Evolutionary conservation across 2,888 invertebrate genomes (phyloP), one percentile per base, ranked within the genome.

Genomic region (Achlya flavicornis): DNA sequence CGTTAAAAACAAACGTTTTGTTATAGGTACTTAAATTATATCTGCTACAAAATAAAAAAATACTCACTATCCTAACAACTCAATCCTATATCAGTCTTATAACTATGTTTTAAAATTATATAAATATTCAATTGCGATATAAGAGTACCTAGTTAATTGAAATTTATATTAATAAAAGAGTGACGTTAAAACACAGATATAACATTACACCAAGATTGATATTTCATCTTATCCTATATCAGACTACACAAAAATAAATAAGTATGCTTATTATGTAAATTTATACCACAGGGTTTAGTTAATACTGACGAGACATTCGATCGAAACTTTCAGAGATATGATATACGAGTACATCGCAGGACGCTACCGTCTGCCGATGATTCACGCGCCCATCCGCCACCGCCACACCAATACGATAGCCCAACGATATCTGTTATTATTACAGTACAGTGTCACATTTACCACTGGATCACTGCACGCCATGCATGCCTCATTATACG

Each of bases 41-140:
- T 72, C 76, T 66, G 53, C 67, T 70, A 67, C 63, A 63, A 26
- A 79, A 84, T 78, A 69, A 73, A 75, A 41, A 74, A 68, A 61
- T 69, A 68, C 71, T 72, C 69, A 76, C 69, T 66, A 26, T 65
- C 64, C 79, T 81, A 79, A 75, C 70, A 88, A 88, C 80, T 75
- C 83, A 90, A 88, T 80, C 81, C 80, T 89, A 87, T 74, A 87
- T 92, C 92, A 92, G 92, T 93, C 92, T 93, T 92, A 92, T 91
- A 88, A 84, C 91, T 92, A 92, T 87, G 78, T 82, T 83, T 81
- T 83, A 84, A 86, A 85, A 85, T 71, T 65, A 80, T 82, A 77
- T 71, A 77, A 78, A 75, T 77, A 78, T 75, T 73, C 64, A 77
- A 75, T 80, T 77, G 63, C 76, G 71, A 75, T 72, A 67, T 74